Conservation (phyloP, 1,140 invertebrate genomes). For the Trichonephila inaurata region DNA sequence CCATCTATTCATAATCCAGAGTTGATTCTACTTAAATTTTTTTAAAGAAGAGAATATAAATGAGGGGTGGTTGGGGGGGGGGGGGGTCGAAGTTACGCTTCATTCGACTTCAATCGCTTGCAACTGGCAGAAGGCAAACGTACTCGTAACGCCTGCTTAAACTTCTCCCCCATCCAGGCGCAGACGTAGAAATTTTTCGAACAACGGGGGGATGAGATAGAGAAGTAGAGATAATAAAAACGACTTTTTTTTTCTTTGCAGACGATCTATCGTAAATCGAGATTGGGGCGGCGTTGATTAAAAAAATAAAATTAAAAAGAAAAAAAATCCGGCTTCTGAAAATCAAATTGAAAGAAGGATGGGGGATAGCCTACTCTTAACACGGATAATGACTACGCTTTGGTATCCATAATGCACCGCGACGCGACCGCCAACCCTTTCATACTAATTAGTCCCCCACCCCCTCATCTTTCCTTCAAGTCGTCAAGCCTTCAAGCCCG, state of each 20-base stretch:
- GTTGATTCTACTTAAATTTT: conserved; percentile 15
- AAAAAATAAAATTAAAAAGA: conserved; percentile 25
- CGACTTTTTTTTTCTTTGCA: conserved; percentile 49
- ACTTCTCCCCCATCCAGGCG: neutral
- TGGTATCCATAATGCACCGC: conserved; percentile 65
- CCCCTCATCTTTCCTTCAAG: conserved; percentile 26
- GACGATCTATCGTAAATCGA: conserved; percentile 58
- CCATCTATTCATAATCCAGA: neutral
- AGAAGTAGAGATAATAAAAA: conserved; percentile 47
- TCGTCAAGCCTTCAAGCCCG: conserved; percentile 2
- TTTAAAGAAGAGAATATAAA: neutral
- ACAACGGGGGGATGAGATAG: neutral
- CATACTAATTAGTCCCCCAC: conserved; percentile 63
- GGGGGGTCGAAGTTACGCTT: conserved; percentile 19
- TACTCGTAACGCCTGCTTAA: conserved; percentile 64
- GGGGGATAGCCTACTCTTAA: neutral
- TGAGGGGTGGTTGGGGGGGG: too few species aligned
- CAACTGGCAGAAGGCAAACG: conserved; percentile 62
- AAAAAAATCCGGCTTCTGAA: neutral
- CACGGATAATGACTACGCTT: conserved; percentile 50
- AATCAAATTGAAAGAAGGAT: conserved; percentile 48
- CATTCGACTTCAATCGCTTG: conserved; percentile 44
- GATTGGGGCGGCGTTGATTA: conserved; percentile 13
- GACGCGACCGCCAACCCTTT: conserved; percentile 71
- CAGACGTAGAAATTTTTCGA: neutral